Evolutionary conservation across 1,140 invertebrate species (phyloP), one percentile per base, ranked within the genome.

Genomic region (Drosophila azteca): DNA sequence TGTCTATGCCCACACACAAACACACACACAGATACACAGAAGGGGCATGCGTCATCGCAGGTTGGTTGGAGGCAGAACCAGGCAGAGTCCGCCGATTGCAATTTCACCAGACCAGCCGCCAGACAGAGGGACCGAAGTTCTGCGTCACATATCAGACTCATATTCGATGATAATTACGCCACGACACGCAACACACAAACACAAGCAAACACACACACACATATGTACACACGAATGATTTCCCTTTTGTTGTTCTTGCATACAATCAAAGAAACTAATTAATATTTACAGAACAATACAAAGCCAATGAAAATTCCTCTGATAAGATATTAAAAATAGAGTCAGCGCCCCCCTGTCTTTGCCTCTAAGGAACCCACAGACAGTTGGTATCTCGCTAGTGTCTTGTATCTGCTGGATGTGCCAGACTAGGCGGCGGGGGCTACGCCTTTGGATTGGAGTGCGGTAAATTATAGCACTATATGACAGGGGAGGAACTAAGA

Each of bases 231-330:
- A 50, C 29, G 49, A 51, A 17, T 43, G 31, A 62, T 63, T 59
- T 57, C 44, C 58, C 54, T 48, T 63, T 63, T 69, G 41, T 49
- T 73, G 39, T 54, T 65, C 29, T 45, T 46, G 49, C 51, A 52
- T 66, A 73, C 82, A 87, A 87, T 82, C 82, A 82, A 74, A 88
- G 83, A 87, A 85, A 88, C 74, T 85, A 85, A 85, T 85, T 85
- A 85, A 85, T 85, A 85, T 82, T 85, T 88, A 67, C 83, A 66
- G 73, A 87, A 85, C 75, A 87, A 68, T 78, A 53, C 74, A 78
- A 67, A 66, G 81, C 61, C 79, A 80, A 77, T 87, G 67, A 85
- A 87, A 82, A 82, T 81, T 77, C 67, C 73, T 49, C 77, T 65
- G 81, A 84, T 84, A 84, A 84, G 77, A 79, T 84, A 74, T 74